Evolutionary conservation across 1,140 invertebrate genomes (phyloP), one percentile per base, ranked within the genome.

Genomic region (Drosophila sulfurigaster): DNA sequence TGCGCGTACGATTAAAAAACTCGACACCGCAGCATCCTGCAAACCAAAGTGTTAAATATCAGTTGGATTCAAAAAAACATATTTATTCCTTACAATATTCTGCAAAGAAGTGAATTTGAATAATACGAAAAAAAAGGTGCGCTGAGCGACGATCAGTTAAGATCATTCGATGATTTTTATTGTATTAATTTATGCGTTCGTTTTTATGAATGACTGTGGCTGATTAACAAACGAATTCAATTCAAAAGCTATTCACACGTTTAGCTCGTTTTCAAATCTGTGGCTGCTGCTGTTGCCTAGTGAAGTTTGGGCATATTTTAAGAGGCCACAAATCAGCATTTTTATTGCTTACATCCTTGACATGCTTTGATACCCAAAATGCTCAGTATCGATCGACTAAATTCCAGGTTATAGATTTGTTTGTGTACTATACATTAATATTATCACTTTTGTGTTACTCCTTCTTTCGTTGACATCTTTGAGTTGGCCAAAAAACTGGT

Each of bases 1-100:
- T 68, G 88, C 73, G 71, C 88, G 79, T 86, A 86, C 67, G 76
- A 72, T 56, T 56, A 69, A 35, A 25, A 51, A 57, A 70, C 58
- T 59, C 38, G 38, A 45, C 13, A 38, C 57, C 60, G 68, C 66
- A 60, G 68, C 66, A 60, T 65, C 68, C 67, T 76, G 56, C 4
- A 71, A 25, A 52, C n/a, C n/a, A 28, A 28, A 58, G 32, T 16
- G 41, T 56, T 7, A 38, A 30, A 4, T 11, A 28, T 10, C 28
- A 64, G 13, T 28, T 16, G 20, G 20, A 25, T 25, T 25, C 0
- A 25, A 25, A 20, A 25, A 4, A 25, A 25, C 20, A 25, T 25
- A 25, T 25, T 3, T 38, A 45, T 25, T 4, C 7, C 30, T 8
- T 32, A 20, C 11, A 10, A 73, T n/a, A 20, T 54, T 32, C 8